Evolutionary conservation across 2,113 vertebrate species (phyloP).

Genomic region (Phalacrocorax pelagicus): DNA sequence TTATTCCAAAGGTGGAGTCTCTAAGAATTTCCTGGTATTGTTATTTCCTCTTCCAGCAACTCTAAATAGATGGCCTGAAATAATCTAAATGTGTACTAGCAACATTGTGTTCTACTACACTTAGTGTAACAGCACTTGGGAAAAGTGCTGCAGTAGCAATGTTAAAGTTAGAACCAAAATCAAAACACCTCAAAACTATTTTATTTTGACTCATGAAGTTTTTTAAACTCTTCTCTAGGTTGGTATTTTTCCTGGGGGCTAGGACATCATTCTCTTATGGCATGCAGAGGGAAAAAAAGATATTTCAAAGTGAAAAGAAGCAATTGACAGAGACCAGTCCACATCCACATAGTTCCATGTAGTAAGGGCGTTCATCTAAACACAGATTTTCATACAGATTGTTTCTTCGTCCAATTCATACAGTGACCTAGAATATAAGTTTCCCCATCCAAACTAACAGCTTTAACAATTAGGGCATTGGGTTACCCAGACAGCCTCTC

Average conservation of each 20-base stretch:
- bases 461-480: not conserved
- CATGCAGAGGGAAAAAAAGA: not conserved
- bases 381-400: not conserved
- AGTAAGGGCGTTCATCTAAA: not conserved
- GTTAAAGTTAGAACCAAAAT: not conserved
- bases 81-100: not conserved
- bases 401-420: not conserved
- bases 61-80: slow-evolving; percentile 44
- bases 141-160: not conserved
- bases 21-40: slow-evolving; percentile 65
- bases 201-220: not conserved
- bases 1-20: slow-evolving; percentile 61
- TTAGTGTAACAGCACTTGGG: not conserved
- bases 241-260: not conserved
- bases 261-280: not conserved
- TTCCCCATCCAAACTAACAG: not conserved
- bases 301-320: not conserved
- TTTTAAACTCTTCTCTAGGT: not conserved
- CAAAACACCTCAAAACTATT: not conserved
- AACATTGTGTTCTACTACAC: not conserved
- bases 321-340: not conserved
- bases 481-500: not conserved
- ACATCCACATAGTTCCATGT: not conserved
- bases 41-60: slow-evolving; percentile 49
- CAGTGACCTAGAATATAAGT: not conserved